Evolutionary conservation across 2,888 invertebrate genomes (phyloP).

Genomic region (Lydus trimaculatus): DNA sequence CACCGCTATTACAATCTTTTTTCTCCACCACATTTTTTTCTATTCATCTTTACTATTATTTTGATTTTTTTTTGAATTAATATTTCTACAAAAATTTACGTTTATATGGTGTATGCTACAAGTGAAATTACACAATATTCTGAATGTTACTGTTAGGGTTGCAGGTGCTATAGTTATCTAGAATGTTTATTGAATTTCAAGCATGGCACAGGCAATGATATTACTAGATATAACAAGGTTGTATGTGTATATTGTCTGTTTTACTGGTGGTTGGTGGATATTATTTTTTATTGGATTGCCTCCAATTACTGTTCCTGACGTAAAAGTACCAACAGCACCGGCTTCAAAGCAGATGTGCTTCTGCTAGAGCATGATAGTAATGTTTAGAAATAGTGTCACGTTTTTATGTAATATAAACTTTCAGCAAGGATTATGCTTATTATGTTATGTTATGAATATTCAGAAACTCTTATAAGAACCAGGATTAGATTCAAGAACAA

Average conservation of each 20-base stretch:
- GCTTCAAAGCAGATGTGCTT: conserved; percentile 6
- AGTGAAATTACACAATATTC: conserved; percentile 10
- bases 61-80: background rate
- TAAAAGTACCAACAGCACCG: background rate
- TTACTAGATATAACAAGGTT: background rate
- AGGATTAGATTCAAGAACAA: background rate
- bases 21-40: background rate
- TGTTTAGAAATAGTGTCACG: conserved; percentile 11
- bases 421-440: conserved; percentile 34
- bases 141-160: conserved; percentile 4
- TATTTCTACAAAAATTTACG: background rate
- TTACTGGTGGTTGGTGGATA: conserved; percentile 3
- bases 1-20: background rate
- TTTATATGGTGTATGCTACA: background rate
- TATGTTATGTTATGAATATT: conserved; percentile 38
- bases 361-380: background rate
- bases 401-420: conserved; percentile 34
- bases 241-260: conserved; percentile 4
- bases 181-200: conserved; percentile 13
- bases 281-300: conserved; percentile 12
- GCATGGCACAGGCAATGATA: background rate
- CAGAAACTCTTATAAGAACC: conserved; percentile 19
- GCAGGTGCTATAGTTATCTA: conserved; percentile 9
- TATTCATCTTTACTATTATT: background rate
- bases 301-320: conserved; percentile 7